Percentiles rank a stretch among this genome's conserved stretches.
Conservation (phyloP, 1,140 invertebrate genomes). For the Ips nitidus region DNA sequence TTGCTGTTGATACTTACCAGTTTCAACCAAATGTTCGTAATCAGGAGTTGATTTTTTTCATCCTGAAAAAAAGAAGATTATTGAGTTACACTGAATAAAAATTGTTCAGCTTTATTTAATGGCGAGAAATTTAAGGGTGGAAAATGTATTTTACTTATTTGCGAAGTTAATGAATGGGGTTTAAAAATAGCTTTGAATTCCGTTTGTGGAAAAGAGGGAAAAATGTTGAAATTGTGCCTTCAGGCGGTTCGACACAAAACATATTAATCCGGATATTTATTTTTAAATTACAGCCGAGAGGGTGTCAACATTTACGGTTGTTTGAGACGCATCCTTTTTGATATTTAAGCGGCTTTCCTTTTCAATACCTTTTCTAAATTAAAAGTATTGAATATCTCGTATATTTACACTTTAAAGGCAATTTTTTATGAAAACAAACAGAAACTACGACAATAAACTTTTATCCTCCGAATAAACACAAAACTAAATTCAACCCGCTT, state of each 20-base stretch:
- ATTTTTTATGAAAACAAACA: no score
- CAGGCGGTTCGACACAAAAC: neutral
- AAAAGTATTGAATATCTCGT: no score
- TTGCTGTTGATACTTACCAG: constrained; percentile 67
- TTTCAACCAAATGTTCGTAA: constrained; percentile 83
- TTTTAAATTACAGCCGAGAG: neutral
- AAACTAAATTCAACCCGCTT: constrained; percentile 1
- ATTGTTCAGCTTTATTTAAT: no score
- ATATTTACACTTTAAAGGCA: no score
- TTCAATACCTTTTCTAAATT: no score
- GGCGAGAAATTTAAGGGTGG: neutral
- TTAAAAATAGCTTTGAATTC: constrained; percentile 10
- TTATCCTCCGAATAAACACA: neutral
- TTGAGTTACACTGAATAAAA: neutral
- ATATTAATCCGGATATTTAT: constrained; percentile 1
- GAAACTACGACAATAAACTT: neutral
- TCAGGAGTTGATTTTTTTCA: constrained; percentile 84
- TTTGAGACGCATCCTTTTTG: no score
- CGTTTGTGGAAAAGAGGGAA: neutral
- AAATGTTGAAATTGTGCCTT: neutral
- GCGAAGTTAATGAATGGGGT: neutral
- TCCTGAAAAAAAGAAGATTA: constrained; percentile 63
- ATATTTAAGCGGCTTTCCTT: no score
- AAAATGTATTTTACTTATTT: neutral
- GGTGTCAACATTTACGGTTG: neutral